A percentile compares a stretch with the other conserved stretches of the same genome.
Conservation (phyloP, 92 coral and sea anemone species). For the Parazoanthus atlanticus region DNA sequence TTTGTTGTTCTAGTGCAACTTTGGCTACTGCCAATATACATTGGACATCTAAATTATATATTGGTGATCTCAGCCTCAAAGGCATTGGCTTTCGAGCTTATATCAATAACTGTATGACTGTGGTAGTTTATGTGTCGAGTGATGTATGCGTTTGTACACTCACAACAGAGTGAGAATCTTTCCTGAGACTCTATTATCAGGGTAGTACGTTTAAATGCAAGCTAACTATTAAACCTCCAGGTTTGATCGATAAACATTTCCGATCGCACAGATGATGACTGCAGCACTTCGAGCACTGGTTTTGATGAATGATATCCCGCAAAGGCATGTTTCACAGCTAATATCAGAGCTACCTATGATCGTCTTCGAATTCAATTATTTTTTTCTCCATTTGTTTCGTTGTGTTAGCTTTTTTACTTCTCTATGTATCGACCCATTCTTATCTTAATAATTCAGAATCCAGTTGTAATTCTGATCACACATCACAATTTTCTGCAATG, state of each 20-base stretch:
- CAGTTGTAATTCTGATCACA: not conserved
- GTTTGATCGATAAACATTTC: not conserved
- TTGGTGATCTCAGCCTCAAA: no score
- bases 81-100: no score
- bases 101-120: no score
- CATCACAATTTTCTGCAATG: not conserved
- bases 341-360: not conserved
- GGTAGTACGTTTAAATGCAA: not conserved
- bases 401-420: not conserved
- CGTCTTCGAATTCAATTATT: not conserved
- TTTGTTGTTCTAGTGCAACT: no score
- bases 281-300: not conserved
- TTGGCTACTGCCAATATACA: no score
- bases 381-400: not conserved
- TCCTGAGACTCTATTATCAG: no score
- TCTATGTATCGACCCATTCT: not conserved
- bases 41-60: no score
- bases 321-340: not conserved
- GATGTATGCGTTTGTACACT: no score
- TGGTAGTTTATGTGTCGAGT: no score
- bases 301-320: not conserved
- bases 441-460: not conserved
- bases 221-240: not conserved
- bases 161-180: no score
- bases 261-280: not conserved